Base-by-base conservation (phyloP, 2,113 vertebrate genomes). In the Rafetus swinhoei region DNA sequence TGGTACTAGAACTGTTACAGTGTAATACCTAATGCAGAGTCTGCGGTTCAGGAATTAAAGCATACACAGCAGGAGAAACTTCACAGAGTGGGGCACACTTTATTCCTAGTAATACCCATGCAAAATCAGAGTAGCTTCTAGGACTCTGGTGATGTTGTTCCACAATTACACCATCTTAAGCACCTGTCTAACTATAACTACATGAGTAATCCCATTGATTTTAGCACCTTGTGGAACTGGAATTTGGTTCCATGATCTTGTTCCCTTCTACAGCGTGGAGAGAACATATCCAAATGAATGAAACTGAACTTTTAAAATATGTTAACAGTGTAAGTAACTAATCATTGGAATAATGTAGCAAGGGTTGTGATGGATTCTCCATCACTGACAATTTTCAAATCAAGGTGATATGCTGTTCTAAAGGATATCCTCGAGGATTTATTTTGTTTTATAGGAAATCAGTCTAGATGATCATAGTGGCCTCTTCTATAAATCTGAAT, bases 1-100 rank as follows among this genome's bases (percentile, higher is more conserved):
- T 95, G 96, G 97, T 98, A 96, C 97, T 96, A 96, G 96, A 97
- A 97, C 96, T 97, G 97, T 97, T 97, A 96, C 65, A 96, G 92
- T 97, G 94, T 98, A 98, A 97, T 95, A 95, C 89, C 92, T 82
- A 89, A 94, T 85, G 93, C 83, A 85, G 90, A 97, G 89, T 84
- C 92, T 91, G 86, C 72, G 85, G 90, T 92, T 96, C 93, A 91
- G 93, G 97, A 97, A 97, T 97, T 90, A 96, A 96, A 95, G 95
- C 85, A 94, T 79, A 83, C 88, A 83, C 95, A 96, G 96, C 91
- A 79, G 90, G 95, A 95, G 59, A 85, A 91, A 95, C 90, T 84
- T 69, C 95, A 95, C 39, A 93, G 88, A 82, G 54, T 94, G 89
- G 69, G 81, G 85, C 88, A 95, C 93, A 94, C 92, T 86, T 87